Evolutionary conservation across 2,888 invertebrate genomes (phyloP).

Genomic region (Tipula confusa): DNA sequence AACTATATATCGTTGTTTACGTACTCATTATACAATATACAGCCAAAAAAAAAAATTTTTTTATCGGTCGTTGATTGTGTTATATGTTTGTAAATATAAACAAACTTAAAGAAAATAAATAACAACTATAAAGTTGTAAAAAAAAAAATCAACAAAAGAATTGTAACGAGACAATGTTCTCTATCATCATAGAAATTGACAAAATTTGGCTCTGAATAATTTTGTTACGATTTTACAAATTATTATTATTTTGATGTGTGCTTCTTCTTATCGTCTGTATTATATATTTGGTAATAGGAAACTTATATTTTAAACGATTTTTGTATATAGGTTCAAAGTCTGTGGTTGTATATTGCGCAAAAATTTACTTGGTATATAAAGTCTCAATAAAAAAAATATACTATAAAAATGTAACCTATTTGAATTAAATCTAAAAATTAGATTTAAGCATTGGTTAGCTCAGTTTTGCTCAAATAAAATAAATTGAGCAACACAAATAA

Average conservation of each 20-base stretch:
- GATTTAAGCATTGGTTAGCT: too few relatives aligned
- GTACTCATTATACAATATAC: background rate
- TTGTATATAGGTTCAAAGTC: too few relatives aligned
- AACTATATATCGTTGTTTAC: background rate
- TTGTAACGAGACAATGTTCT: background rate
- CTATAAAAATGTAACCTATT: too few relatives aligned
- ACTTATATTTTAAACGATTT: too few relatives aligned
- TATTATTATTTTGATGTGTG: background rate
- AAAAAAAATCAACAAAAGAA: background rate
- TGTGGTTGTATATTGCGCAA: too few relatives aligned
- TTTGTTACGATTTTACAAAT: background rate
- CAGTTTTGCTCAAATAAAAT: too few relatives aligned
- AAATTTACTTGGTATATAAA: too few relatives aligned
- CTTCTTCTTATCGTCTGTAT: background rate
- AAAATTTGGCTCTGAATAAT: background rate
- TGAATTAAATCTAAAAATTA: too few relatives aligned
- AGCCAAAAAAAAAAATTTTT: background rate
- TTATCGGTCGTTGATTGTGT: constrained; percentile 5
- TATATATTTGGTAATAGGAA: background rate
- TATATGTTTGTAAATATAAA: background rate
- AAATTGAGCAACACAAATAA: too few relatives aligned
- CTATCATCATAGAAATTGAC: too few relatives aligned
- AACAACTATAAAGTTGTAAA: background rate
- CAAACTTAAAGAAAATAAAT: background rate
- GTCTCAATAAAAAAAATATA: too few relatives aligned